Evolutionary conservation across 2,113 vertebrate species (phyloP).

Genomic region (Neogobius melanostomus): DNA sequence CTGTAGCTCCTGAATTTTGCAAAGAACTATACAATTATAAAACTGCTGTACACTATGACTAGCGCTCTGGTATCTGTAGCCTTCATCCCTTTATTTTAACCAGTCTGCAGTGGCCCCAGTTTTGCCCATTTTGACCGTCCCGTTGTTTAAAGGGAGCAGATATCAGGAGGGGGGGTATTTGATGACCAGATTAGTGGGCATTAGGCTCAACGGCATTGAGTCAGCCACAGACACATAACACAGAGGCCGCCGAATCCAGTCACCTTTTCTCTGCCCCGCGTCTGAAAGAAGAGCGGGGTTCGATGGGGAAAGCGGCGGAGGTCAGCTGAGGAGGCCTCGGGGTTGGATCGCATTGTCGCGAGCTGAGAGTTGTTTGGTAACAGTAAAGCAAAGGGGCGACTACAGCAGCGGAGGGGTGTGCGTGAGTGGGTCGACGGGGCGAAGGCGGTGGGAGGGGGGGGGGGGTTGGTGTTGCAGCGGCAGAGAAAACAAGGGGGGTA

Average conservation of each 20-base stretch:
- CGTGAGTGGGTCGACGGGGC: slow-evolving; percentile 24
- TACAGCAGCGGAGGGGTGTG: slow-evolving; percentile 38
- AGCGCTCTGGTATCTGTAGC: neutral
- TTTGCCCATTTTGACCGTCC: slow-evolving; percentile 22
- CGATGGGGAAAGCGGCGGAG: slow-evolving; percentile 53
- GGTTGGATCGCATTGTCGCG: slow-evolving; percentile 67
- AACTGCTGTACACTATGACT: neutral
- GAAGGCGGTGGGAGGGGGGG: slow-evolving; percentile 20
- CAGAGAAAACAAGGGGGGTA: slow-evolving; percentile 27
- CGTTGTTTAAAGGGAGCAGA: slow-evolving; percentile 33
- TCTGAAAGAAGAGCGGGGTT: slow-evolving; percentile 52
- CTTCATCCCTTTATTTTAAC: neutral
- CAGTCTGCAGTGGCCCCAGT: slow-evolving; percentile 30
- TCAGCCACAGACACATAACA: slow-evolving; percentile 63
- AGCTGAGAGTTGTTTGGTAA: slow-evolving; percentile 68
- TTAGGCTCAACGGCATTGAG: slow-evolving; percentile 67
- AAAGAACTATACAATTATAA: too few relatives aligned
- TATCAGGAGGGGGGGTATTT: slow-evolving; percentile 65
- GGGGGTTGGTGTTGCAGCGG: slow-evolving; percentile 25
- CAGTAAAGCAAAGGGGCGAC: slow-evolving; percentile 58
- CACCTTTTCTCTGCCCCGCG: slow-evolving; percentile 35
- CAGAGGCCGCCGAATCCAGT: slow-evolving; percentile 54
- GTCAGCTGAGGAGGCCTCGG: slow-evolving; percentile 49
- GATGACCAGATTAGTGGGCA: slow-evolving; percentile 73
- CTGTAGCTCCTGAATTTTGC: too few relatives aligned